Evolutionary conservation across 2,797 vertebrate species (phyloP).

Genomic region (Melanotaenia boesemani): DNA sequence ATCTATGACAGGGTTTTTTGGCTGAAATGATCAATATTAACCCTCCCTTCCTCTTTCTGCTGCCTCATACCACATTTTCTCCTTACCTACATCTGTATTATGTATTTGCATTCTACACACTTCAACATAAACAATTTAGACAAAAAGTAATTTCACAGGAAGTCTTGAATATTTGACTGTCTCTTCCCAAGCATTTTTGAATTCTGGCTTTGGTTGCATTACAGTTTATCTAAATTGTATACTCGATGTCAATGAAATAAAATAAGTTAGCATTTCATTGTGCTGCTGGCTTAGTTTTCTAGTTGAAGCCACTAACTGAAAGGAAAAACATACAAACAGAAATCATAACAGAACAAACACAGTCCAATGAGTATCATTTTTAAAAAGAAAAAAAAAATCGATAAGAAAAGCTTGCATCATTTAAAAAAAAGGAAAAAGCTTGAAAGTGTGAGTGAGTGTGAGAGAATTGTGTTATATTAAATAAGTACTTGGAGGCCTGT

Average conservation of each 20-base stretch:
- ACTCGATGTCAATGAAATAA: background rate
- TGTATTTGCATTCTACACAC: too few species aligned
- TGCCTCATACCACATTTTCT: too few species aligned
- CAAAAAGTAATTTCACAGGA: too few species aligned
- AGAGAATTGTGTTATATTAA: slow-evolving; percentile 1
- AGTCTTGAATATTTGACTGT: too few species aligned
- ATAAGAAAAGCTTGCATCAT: slow-evolving; percentile 1
- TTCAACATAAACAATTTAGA: background rate
- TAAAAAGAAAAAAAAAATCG: background rate
- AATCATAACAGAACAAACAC: background rate
- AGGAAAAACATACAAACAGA: background rate
- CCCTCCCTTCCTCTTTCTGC: too few species aligned
- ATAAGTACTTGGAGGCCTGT: too few species aligned
- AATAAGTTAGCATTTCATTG: too few species aligned
- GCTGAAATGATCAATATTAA: too few species aligned
- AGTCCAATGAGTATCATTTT: background rate
- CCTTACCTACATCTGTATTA: too few species aligned
- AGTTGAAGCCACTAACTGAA: background rate
- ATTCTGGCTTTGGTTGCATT: background rate
- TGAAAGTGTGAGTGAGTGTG: background rate
- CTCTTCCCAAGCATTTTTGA: too few species aligned
- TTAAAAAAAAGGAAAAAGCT: background rate
- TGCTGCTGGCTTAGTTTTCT: too few species aligned
- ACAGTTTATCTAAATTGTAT: background rate
- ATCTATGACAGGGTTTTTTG: too few species aligned